A percentile compares a stretch with the other conserved stretches of the same genome.
phyloP scores from a whole-genome alignment of 2,888 invertebrate genomes.

The Galerucella nymphaeae region DNA sequence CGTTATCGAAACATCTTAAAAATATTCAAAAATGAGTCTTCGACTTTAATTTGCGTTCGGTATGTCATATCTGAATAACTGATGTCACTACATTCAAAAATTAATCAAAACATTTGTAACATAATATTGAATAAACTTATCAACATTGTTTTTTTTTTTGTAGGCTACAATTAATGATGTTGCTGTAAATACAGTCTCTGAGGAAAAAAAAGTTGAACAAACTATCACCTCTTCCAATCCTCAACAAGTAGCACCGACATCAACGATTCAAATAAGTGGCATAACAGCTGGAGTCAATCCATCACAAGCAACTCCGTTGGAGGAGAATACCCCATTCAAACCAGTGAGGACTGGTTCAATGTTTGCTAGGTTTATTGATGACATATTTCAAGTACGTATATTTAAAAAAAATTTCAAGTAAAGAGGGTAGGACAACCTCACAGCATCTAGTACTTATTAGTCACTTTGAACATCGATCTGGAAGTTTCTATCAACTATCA shows the following conservation, averaged over 20 bases:
- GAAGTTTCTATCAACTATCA: too few species aligned
- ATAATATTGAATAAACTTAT: not conserved
- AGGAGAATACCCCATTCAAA: slow-evolving; percentile 53
- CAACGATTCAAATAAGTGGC: slow-evolving; percentile 55
- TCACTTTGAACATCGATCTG: too few species aligned
- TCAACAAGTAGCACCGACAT: slow-evolving; percentile 29
- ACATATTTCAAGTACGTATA: slow-evolving; percentile 60
- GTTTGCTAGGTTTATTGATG: slow-evolving; percentile 61
- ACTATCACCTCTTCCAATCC: slow-evolving; percentile 16
- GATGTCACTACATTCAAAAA: too few species aligned
- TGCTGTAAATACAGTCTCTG: slow-evolving; percentile 54
- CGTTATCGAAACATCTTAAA: too few species aligned
- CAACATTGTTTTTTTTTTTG: slow-evolving; percentile 36
- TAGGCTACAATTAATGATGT: slow-evolving; percentile 58
- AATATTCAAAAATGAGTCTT: too few species aligned
- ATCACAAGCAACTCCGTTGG: slow-evolving; percentile 40
- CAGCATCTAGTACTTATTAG: too few species aligned
- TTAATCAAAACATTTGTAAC: too few species aligned
- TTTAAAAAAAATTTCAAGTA: not conserved
- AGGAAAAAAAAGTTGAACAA: slow-evolving; percentile 48
- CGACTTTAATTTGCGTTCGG: too few species aligned
- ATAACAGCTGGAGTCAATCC: slow-evolving; percentile 54
- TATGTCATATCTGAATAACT: too few species aligned
- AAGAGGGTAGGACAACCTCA: too few species aligned
- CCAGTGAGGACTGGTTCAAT: slow-evolving; percentile 57